A percentile compares a stretch with the other conserved stretches of the same genome.
Evolutionary conservation across 2,797 vertebrate genomes (phyloP).

Genomic region (Anniella stebbinsi): DNA sequence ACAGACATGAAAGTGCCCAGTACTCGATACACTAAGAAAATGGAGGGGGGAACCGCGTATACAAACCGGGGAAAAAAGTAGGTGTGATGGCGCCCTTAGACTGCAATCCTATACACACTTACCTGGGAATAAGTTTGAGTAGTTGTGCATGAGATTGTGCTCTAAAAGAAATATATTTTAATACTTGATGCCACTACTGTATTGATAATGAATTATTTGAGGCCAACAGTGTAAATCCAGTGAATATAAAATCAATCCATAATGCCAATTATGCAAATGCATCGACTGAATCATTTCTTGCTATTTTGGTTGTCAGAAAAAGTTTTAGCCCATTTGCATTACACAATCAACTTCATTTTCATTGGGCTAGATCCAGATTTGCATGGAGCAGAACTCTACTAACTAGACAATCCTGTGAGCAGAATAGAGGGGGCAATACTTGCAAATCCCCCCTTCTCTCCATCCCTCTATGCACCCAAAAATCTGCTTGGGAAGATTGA

Average conservation of each 20-base stretch:
- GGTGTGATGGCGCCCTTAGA: no score
- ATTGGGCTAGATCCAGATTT: not conserved
- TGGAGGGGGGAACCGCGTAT: no score
- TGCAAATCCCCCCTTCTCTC: not conserved
- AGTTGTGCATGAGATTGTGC: not conserved
- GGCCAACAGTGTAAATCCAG: constrained; percentile 21
- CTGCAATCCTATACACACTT: not conserved
- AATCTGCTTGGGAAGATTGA: not conserved
- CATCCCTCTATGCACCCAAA: not conserved
- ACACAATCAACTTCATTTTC: not conserved
- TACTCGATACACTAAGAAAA: no score
- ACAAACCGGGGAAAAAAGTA: no score
- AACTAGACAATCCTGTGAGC: not conserved
- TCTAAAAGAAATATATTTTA: constrained; percentile 24
- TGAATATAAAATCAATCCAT: not conserved
- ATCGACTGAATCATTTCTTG: not conserved
- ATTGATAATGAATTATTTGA: constrained; percentile 10
- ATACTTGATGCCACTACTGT: constrained; percentile 21
- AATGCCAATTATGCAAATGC: not conserved
- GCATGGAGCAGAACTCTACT: not conserved
- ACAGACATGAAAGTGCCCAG: no score
- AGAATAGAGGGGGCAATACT: not conserved
- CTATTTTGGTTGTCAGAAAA: not conserved
- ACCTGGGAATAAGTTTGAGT: not conserved
- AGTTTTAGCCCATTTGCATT: not conserved